Conservation (phyloP, 2,113 vertebrate genomes). For the Gobiocypris rarus region DNA sequence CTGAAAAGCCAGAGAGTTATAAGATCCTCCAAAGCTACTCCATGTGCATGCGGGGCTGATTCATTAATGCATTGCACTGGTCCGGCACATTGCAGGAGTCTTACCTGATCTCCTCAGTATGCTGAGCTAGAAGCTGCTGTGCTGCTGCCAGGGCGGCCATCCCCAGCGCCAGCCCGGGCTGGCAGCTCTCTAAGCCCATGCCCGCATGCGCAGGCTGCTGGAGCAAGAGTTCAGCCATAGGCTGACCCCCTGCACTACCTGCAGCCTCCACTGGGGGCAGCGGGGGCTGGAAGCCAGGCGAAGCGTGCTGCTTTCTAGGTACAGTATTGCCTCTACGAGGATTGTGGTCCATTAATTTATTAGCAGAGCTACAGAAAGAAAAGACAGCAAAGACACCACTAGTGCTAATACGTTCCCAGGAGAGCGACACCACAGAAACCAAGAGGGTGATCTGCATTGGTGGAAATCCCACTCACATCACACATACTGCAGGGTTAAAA, state of each 20-base stretch:
- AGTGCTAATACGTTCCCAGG: constrained; percentile 55
- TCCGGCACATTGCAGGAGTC: constrained; percentile 60
- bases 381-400: constrained; percentile 64
- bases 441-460: background rate
- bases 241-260: constrained; percentile 71
- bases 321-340: constrained; percentile 92
- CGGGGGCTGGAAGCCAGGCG: constrained; percentile 97
- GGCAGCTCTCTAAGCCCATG: constrained; percentile 76
- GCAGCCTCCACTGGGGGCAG: constrained; percentile 89
- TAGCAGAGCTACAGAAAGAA: constrained; percentile 86
- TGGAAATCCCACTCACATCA: background rate
- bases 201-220: constrained; percentile 70
- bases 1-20: background rate
- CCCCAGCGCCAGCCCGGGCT: constrained; percentile 76
- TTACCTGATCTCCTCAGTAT: constrained; percentile 91
- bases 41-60: constrained; percentile 9
- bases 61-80: constrained; percentile 10
- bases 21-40: background rate
- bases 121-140: constrained; percentile 83
- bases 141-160: constrained; percentile 78
- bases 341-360: constrained; percentile 92
- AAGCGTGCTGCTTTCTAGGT: constrained; percentile 96
- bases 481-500: constrained; percentile 27
- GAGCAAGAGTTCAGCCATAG: constrained; percentile 73
- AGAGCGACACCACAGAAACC: constrained; percentile 35